Evolutionary conservation across 2,797 vertebrate species (phyloP), one percentile per base, ranked within the genome.

Genomic region (Podarcis siculus): DNA sequence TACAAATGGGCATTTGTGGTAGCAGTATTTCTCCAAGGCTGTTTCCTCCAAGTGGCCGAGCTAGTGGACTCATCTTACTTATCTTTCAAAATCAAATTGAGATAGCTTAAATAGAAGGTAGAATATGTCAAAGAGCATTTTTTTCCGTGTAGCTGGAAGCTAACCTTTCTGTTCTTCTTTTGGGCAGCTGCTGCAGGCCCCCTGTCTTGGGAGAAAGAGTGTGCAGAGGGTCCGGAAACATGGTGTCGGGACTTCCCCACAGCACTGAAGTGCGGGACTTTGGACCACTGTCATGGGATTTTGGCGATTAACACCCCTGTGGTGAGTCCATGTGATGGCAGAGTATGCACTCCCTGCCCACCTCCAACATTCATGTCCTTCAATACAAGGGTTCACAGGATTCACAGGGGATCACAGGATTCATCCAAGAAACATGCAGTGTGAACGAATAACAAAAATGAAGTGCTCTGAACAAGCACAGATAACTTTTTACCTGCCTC

Each of bases 191-290:
- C 93, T 3, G 97, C 98, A 1, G 97, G 92, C 49, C 98, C 99
- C 5, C 94, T 99, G 75, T 92, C 97, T 35, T 97, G 97, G 79
- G 97, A 95, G 13, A 97, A 97, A 30, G 96, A 98, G 87, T 99
- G 99, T 58, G 95, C 95, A 1, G 96, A 96, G 42, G 98, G 97
- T 77, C 97, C 98, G 0, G 95, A 95, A 35, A 97, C 98, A 93
- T 99, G 98, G 98, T 99, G 99, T 91, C 97, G 98, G 10, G 98
- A 99, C 1, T 93, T 97, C 79, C 97, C 94, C 92, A 98, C 97
- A 0, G 99, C 99, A 0, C 96, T 98, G 1, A 95, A 97, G 71
- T 99, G 99, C 0, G 98, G 98, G 17, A 97, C 97, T 0, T 96
- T 99, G 86, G 85, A 95, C 85, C 98, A 99, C 90, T 99, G 99